These are phyloP conservation scores for Eulemur mongoz DNA, from an alignment of 2,797 vertebrate genomes.

Conservation along the genomic window DNA sequence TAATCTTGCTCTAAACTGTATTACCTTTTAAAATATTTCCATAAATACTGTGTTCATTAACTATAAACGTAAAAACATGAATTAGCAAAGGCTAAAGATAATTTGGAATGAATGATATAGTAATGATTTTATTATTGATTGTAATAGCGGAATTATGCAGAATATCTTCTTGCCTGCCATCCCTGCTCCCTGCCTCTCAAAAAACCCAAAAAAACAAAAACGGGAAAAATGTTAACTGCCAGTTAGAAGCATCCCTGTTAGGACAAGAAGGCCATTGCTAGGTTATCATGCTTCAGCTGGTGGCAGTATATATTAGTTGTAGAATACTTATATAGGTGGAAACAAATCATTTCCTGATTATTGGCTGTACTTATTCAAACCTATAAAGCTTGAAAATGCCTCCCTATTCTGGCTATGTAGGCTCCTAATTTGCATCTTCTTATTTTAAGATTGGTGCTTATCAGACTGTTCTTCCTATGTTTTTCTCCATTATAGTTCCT, in stretches of 20 bases:
- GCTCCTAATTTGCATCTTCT: neutral
- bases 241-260: neutral
- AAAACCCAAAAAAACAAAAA: neutral
- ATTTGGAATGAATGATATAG: slow-evolving; percentile 9
- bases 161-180: neutral
- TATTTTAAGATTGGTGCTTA: neutral
- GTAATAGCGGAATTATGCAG: slow-evolving; percentile 29
- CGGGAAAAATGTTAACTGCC: neutral
- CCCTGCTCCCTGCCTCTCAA: neutral
- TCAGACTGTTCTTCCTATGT: neutral
- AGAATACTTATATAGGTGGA: neutral
- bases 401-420: neutral
- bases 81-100: neutral
- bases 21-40: neutral
- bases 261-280: neutral
- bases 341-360: neutral
- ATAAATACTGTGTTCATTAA: neutral
- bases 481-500: slow-evolving; percentile 1
- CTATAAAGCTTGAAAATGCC: neutral
- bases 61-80: neutral
- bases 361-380: neutral
- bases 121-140: slow-evolving; percentile 29
- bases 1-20: neutral
- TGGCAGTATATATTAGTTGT: neutral
- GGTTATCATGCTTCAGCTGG: neutral